Conservation (phyloP, 1,140 invertebrate genomes). For the Phymastichus coffea region DNA sequence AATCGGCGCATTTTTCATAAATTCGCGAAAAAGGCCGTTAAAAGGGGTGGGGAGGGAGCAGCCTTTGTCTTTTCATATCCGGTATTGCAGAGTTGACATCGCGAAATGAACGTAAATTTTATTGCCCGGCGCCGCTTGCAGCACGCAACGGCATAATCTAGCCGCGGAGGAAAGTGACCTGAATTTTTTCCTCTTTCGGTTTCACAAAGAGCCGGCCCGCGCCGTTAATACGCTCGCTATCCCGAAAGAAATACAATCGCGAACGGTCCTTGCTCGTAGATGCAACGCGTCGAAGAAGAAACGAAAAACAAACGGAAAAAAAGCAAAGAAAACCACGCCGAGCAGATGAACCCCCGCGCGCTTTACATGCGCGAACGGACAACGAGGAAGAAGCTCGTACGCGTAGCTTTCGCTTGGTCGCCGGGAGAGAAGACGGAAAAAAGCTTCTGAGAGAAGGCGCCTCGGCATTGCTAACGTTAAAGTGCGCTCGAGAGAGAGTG, state of each 20-base stretch:
- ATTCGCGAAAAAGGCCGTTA: too few species aligned
- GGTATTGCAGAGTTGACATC: too few species aligned
- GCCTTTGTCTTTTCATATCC: not conserved
- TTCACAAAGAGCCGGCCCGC: not conserved
- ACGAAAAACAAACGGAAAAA: not conserved
- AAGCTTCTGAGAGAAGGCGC: not conserved
- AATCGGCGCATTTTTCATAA: too few species aligned
- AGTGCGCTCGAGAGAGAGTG: slow-evolving; percentile 15
- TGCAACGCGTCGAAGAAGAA: not conserved
- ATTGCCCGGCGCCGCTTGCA: not conserved
- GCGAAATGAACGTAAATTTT: too few species aligned
- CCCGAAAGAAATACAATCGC: not conserved
- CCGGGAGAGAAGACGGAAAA: not conserved
- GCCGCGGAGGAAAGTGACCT: slow-evolving; percentile 10
- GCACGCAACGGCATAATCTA: not conserved
- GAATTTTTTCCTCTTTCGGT: slow-evolving; percentile 4
- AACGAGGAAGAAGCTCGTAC: too few species aligned
- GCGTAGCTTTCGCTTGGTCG: too few species aligned
- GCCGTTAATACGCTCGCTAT: not conserved
- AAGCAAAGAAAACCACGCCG: too few species aligned
- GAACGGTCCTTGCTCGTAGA: not conserved
- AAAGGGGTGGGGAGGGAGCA: too few species aligned
- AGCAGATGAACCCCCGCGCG: too few species aligned
- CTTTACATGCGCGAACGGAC: too few species aligned
- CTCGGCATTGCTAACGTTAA: slow-evolving; percentile 7